A percentile compares a stretch with the other conserved stretches of the same genome.
Evolutionary conservation across 1,140 invertebrate genomes (phyloP).

Genomic region (Alviniconcha marisindica): DNA sequence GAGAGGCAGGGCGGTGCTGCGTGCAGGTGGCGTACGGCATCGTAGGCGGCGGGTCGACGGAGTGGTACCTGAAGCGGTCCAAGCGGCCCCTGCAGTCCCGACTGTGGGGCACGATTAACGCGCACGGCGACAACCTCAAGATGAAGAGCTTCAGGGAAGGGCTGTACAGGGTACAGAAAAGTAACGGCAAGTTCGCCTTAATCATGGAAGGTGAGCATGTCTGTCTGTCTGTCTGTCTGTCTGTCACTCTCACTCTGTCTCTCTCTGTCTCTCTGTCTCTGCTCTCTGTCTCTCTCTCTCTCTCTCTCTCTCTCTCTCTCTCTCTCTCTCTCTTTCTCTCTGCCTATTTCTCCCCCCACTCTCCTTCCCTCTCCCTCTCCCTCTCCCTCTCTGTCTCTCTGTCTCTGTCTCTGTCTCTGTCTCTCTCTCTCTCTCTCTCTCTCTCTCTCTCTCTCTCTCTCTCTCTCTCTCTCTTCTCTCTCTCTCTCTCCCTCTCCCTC

Average conservation of each 20-base stretch:
- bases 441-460: too few species aligned
- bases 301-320: not conserved
- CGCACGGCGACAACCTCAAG: constrained; percentile 11
- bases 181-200: constrained; percentile 46
- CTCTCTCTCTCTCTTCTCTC: too few species aligned
- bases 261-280: too few species aligned
- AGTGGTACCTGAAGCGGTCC: constrained; percentile 44
- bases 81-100: constrained; percentile 30
- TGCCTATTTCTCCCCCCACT: too few species aligned
- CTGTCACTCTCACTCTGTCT: too few species aligned
- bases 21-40: constrained; percentile 40
- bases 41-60: constrained; percentile 11
- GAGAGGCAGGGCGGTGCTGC: not conserved
- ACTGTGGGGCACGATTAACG: constrained; percentile 34
- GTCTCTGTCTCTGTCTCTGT: not conserved
- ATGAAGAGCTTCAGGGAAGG: constrained; percentile 42
- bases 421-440: too few species aligned
- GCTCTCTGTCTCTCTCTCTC: too few species aligned
- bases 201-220: constrained; percentile 40
- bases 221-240: not conserved
- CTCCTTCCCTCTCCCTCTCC: too few species aligned
- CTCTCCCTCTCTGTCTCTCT: too few species aligned
- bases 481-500: too few species aligned
- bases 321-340: too few species aligned
- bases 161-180: constrained; percentile 40